A percentile compares a stretch with the other conserved stretches of the same genome.
These are phyloP conservation scores for Xestia c-nigrum DNA, from an alignment of 2,888 invertebrate species.

Conservation along the genomic window DNA sequence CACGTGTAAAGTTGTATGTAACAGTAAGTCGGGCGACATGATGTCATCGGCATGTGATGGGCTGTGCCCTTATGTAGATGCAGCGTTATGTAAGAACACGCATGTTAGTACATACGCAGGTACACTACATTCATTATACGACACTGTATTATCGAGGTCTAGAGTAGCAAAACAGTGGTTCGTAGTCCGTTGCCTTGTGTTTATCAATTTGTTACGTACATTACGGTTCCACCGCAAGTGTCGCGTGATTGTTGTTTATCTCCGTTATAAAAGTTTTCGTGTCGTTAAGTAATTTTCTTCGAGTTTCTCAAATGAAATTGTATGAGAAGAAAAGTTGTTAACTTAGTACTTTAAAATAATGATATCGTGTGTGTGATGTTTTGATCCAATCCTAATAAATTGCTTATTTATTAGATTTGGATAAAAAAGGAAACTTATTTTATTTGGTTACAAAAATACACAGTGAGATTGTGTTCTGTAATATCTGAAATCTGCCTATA, in stretches of 20 bases:
- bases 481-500: neutral
- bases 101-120: constrained; percentile 35
- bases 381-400: neutral
- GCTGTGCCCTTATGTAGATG: constrained; percentile 77
- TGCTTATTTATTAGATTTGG: neutral
- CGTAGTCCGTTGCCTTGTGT: constrained; percentile 60
- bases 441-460: constrained; percentile 1
- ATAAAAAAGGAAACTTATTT: neutral
- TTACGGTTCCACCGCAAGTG: constrained; percentile 56
- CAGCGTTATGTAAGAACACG: constrained; percentile 75
- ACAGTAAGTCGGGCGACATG: constrained; percentile 85
- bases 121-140: constrained; percentile 43
- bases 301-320: constrained; percentile 18
- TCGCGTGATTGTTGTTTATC: constrained; percentile 61
- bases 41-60: constrained; percentile 87
- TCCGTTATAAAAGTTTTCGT: constrained; percentile 64
- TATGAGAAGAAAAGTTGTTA: constrained; percentile 30
- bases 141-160: constrained; percentile 49
- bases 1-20: constrained; percentile 83
- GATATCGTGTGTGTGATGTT: neutral
- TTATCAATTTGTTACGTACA: constrained; percentile 72
- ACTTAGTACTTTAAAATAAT: neutral
- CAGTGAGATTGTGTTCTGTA: neutral
- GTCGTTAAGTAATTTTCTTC: constrained; percentile 58
- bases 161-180: constrained; percentile 47